A percentile compares a stretch with the other conserved stretches of the same genome.
Evolutionary conservation across 2,113 vertebrate species (phyloP).

Genomic region (Scatophagus argus): DNA sequence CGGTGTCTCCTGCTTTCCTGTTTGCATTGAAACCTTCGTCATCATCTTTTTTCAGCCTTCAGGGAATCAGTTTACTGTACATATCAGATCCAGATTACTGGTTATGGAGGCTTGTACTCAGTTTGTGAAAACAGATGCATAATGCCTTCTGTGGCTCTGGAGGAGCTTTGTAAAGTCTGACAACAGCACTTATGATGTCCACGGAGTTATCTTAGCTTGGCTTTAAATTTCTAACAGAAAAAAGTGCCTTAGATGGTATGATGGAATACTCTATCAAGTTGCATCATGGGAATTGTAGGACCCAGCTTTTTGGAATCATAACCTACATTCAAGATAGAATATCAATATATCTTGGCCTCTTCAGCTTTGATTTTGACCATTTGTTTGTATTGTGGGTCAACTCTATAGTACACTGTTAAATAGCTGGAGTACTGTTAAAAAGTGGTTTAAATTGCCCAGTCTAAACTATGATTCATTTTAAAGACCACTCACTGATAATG

Average conservation of each 20-base stretch:
- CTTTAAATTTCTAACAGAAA: not conserved
- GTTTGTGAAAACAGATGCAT: not conserved
- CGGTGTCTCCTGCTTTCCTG: not conserved
- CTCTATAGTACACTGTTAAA: no score
- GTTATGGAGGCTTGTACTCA: not conserved
- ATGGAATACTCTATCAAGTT: no score
- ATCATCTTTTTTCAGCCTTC: not conserved
- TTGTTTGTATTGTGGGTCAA: no score
- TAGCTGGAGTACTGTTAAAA: no score
- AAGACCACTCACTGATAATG: no score
- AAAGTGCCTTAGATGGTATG: not conserved
- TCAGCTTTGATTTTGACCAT: no score
- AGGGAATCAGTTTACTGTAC: not conserved
- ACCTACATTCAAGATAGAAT: not conserved
- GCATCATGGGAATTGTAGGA: not conserved
- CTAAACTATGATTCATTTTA: no score
- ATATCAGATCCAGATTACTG: not conserved
- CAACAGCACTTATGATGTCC: no score
- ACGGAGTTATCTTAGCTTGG: not conserved
- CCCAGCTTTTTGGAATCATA: not conserved
- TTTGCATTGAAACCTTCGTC: not conserved
- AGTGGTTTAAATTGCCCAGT: no score
- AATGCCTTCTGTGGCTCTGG: no score
- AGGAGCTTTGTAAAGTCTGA: conserved; percentile 2
- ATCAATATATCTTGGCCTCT: not conserved